Conservation (phyloP, 2,888 invertebrate genomes). For the Euzophera pinguis region DNA sequence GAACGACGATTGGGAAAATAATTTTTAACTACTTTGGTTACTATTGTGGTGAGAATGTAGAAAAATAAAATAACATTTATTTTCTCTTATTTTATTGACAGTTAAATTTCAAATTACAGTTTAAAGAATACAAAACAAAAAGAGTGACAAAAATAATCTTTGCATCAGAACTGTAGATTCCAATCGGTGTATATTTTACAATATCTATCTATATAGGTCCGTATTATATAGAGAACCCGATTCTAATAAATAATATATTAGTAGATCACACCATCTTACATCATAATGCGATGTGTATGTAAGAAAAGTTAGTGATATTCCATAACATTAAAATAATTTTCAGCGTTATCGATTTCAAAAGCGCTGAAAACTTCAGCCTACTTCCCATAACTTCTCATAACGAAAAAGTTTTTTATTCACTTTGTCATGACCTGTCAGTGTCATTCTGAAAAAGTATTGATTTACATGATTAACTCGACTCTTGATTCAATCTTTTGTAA, state of each 20-base stretch:
- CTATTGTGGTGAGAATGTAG: no score
- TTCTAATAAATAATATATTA: slow-evolving; percentile 34
- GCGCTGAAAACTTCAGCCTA: no score
- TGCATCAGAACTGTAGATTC: slow-evolving; percentile 15
- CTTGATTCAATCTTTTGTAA: neutral
- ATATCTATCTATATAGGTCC: slow-evolving; percentile 42
- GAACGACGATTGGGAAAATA: no score
- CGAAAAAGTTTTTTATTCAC: no score
- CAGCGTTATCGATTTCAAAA: no score
- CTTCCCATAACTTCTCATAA: no score
- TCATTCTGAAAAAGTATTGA: no score
- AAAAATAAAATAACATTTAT: slow-evolving; percentile 17
- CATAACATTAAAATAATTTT: neutral
- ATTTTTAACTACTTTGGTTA: no score
- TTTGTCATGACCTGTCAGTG: no score
- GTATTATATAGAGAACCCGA: slow-evolving; percentile 25
- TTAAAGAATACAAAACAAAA: slow-evolving; percentile 53
- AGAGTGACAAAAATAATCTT: slow-evolving; percentile 32
- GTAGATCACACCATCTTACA: slow-evolving; percentile 35
- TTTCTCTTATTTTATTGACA: slow-evolving; percentile 56
- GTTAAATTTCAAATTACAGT: slow-evolving; percentile 58
- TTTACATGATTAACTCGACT: neutral
- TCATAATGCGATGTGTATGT: slow-evolving; percentile 25
- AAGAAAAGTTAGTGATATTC: neutral
- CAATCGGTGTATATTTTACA: slow-evolving; percentile 23